Base-by-base conservation (phyloP, 1,140 invertebrate species). In the Ips nitidus region DNA sequence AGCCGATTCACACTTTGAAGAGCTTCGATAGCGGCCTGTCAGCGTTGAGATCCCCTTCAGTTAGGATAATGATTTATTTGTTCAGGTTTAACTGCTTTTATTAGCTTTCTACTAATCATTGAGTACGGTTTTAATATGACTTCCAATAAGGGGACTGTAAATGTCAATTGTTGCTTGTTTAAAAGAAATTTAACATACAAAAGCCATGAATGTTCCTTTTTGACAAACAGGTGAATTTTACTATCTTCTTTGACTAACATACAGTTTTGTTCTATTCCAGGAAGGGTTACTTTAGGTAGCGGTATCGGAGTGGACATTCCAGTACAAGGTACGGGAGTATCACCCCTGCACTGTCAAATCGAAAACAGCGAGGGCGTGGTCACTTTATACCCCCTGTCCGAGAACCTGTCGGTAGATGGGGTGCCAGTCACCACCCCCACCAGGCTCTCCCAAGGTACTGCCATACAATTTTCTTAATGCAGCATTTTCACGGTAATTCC, bases 291-390 rank as follows among this genome's bases (percentile, higher is more conserved):
- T 5, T 82, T 93, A 55, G 92, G 93, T 42, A 88, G 88, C 52
- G 86, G 87, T 63, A 82, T 86, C 52, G 86, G 85, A 74, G 91
- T 89, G 69, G 93, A 94, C 79, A 91, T 97, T 66, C 83, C 88
- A 52, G 84, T 95, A 5, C 85, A 89, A 71, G 94, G 93, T 1
- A 89, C 90, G 7, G 94, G 93, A 0, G 91, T 95, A 2, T 88
- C 91, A 72, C 82, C 86, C 57, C 81, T 91, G 41, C 94, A 97
- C 81, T 96, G 93, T 79, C 88, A 88, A 74, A 92, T 96, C 60
- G 91, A 93, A 79, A 93, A 93, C 82, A 86, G 85, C 50, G 84
- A 89, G 75, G 92, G 91, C 52, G 86, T 92, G 62, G 91, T 95
- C 61, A 93, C 89, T 3, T 82, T 96, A 47, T 87, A 91, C 76